A percentile compares a stretch with the other conserved stretches of the same genome.
Conservation (phyloP, 2,797 vertebrate genomes). For the Oreochromis mossambicus region DNA sequence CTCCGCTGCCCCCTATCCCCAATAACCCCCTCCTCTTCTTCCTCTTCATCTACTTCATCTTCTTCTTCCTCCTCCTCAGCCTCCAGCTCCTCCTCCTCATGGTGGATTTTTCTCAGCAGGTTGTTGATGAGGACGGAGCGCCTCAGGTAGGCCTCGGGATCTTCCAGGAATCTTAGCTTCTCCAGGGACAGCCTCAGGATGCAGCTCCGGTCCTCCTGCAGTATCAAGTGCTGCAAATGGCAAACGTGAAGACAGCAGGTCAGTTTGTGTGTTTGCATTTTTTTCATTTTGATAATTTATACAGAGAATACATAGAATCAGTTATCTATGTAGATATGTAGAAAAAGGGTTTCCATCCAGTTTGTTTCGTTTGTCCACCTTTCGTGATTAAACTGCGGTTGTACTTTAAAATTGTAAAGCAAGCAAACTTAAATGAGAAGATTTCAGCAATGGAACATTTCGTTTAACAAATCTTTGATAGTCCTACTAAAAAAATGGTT, state of each 20-base stretch:
- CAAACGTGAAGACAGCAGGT: not conserved
- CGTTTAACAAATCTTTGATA: not conserved
- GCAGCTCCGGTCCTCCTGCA: slow-evolving; percentile 92
- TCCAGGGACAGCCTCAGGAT: slow-evolving; percentile 95
- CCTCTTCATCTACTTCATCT: slow-evolving; percentile 77
- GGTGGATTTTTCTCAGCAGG: slow-evolving; percentile 90
- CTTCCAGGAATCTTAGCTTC: slow-evolving; percentile 95
- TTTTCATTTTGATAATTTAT: not conserved
- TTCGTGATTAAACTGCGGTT: not conserved
- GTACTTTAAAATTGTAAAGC: not conserved
- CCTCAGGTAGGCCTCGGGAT: slow-evolving; percentile 91
- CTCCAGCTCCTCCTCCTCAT: slow-evolving; percentile 82
- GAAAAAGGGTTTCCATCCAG: not conserved
- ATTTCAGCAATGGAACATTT: not conserved
- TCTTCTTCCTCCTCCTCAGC: slow-evolving; percentile 77
- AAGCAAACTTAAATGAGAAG: not conserved
- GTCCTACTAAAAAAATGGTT: not conserved
- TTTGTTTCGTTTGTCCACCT: not conserved
- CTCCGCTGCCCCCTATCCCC: slow-evolving; percentile 76
- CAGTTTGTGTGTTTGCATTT: not conserved
- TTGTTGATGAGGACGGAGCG: slow-evolving; percentile 99
- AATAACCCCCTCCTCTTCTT: slow-evolving; percentile 70
- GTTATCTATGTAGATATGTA: not conserved
- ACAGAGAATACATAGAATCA: not conserved
- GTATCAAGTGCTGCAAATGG: slow-evolving; percentile 86